A percentile compares a stretch with the other conserved stretches of the same genome.
These are phyloP conservation scores for Poeciliopsis gracilis DNA, from an alignment of 2,797 vertebrate species.

Conservation along the genomic window DNA sequence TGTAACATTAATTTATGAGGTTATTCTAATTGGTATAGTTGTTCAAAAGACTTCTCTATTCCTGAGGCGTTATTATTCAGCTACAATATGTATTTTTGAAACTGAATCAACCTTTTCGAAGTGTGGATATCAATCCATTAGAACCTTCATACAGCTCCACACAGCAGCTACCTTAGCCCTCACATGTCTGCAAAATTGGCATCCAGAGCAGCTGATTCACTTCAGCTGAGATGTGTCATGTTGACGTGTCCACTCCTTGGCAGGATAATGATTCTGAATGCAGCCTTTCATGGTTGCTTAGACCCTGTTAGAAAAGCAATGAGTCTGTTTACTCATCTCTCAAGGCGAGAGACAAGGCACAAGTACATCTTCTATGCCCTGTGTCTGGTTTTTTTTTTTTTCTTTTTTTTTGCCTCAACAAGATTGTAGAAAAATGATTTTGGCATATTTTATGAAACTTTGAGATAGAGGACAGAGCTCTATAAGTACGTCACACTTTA, in stretches of 20 bases:
- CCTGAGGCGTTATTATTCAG: neutral
- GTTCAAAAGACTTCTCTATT: neutral
- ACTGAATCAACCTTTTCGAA: neutral
- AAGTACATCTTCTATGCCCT: neutral
- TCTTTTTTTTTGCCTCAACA: neutral
- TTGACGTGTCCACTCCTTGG: slow-evolving; percentile 38
- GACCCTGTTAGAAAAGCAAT: slow-evolving; percentile 10
- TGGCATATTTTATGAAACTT: neutral
- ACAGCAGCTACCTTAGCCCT: slow-evolving; percentile 29
- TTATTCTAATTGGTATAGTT: neutral
- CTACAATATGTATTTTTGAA: neutral
- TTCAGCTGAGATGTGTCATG: slow-evolving; percentile 32
- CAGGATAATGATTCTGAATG: slow-evolving; percentile 30
- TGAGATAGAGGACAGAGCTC: neutral
- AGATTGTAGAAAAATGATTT: neutral
- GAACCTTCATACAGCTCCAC: slow-evolving; percentile 19
- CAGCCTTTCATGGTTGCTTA: slow-evolving; percentile 30
- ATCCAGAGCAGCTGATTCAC: slow-evolving; percentile 49
- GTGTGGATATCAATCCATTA: slow-evolving; percentile 26
- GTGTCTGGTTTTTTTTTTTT: neutral
- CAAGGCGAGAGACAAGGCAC: neutral
- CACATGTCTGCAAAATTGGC: slow-evolving; percentile 53
- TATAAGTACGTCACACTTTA: neutral
- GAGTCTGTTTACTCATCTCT: slow-evolving; percentile 8
- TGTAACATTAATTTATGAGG: neutral